Evolutionary conservation across 2,113 vertebrate genomes (phyloP), one percentile per base, ranked within the genome.

Genomic region (Cricetomys ansorgei): DNA sequence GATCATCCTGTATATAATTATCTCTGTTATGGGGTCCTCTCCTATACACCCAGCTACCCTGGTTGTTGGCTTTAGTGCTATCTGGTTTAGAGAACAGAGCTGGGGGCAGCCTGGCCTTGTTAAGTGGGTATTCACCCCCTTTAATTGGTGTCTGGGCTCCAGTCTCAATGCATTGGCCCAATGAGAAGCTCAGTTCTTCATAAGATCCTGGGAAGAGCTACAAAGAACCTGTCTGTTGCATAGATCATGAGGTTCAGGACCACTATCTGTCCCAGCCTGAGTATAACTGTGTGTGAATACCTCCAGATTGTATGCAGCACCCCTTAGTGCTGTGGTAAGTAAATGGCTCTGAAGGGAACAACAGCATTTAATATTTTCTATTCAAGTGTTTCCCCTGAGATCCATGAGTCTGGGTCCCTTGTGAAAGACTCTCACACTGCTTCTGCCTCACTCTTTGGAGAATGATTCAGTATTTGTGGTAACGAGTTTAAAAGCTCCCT

Each of bases 221-320:
- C 1, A 3, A 2, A 64, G 31, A 31, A 34, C 40, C 45, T 3
- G 0, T 2, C 23, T 12, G 0, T 73, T 27, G 12, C 0, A 0
- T 2, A 48, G 27, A 23, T 69, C 40, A 1, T 0, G 3, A 53
- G 62, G 16, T 3, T 0, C 31, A 72, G 69, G 40, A 16, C 0
- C 29, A 50, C 2, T 0, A 1, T 29, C 65, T 43, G 9, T 2
- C 23, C 19, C 12, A 43, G 31, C 31, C 75, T 67, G 4, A n/a
- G 31, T 3, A 4, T 62, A 10, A 7, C 1, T 21, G 73, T 3
- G 1, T 2, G 37, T 7, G 57, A 23, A n/a, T 55, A 13, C 62
- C 27, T 4, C 0, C 27, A 0, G 73, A 19, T 23, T 50, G 21
- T 43, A 16, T 4, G 43, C 5, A 48, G 40, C 0, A 0, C 34